Evolutionary conservation across 64 coral and sea anemone genomes (phyloP).

Genomic region (Exaiptasia diaphana): DNA sequence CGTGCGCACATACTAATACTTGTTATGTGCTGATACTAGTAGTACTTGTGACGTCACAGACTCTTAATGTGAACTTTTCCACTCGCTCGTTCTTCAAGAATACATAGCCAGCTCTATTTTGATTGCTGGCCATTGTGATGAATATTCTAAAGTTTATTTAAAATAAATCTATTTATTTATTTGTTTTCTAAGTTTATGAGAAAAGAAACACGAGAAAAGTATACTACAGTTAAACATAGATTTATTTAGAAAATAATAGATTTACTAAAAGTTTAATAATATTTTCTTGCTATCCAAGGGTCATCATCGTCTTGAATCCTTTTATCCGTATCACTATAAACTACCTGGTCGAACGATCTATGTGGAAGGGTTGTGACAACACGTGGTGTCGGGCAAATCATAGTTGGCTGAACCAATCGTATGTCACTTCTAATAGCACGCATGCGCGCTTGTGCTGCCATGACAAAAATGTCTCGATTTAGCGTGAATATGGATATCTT

Average conservation of each 20-base stretch:
- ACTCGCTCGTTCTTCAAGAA: no score
- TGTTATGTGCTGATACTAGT: no score
- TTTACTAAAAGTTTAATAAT: background rate
- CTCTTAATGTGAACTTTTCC: no score
- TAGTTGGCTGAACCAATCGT: slow-evolving; percentile 35
- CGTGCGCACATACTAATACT: no score
- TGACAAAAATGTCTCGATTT: slow-evolving; percentile 51
- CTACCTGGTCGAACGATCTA: slow-evolving; percentile 39
- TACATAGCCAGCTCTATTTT: no score
- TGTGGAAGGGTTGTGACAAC: slow-evolving; percentile 35
- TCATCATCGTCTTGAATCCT: slow-evolving; percentile 35
- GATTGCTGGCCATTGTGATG: no score
- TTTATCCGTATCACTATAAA: slow-evolving; percentile 27
- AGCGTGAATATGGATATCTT: slow-evolving; percentile 29
- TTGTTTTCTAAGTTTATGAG: no score
- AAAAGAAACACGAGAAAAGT: no score
- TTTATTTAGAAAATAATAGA: background rate
- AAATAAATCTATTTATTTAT: no score
- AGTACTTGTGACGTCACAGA: no score
- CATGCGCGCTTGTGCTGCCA: slow-evolving; percentile 21
- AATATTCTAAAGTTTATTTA: no score
- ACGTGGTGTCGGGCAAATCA: slow-evolving; percentile 47
- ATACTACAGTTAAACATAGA: background rate
- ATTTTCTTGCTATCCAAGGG: slow-evolving; percentile 36
- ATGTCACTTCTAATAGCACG: slow-evolving; percentile 27